Evolutionary conservation across 2,797 vertebrate genomes (phyloP).

Genomic region (Manis pentadactyla): DNA sequence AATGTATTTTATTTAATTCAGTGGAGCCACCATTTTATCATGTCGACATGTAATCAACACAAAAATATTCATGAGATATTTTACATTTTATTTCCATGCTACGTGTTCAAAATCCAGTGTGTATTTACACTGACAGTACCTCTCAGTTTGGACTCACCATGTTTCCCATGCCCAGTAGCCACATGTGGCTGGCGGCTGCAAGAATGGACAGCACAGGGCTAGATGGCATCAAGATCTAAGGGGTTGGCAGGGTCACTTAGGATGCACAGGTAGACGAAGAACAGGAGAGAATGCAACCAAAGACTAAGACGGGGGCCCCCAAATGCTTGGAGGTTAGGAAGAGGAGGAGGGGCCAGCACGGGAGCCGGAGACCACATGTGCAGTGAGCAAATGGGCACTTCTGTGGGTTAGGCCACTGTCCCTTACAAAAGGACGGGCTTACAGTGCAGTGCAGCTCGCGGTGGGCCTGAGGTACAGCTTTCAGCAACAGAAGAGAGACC

Average conservation of each 20-base stretch:
- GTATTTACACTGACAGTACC: not conserved
- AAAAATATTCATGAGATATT: not conserved
- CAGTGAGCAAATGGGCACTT: not conserved
- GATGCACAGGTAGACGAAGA: fast-evolving
- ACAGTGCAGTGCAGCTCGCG: not conserved
- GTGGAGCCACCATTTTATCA: not conserved
- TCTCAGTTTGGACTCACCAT: not conserved
- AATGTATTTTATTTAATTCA: not conserved
- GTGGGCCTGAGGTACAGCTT: not conserved
- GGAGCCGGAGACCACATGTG: not conserved
- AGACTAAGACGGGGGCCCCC: not conserved
- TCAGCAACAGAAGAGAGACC: not conserved
- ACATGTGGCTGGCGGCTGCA: fast-evolving
- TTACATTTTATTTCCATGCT: not conserved
- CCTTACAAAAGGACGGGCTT: not conserved
- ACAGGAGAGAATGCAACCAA: not conserved
- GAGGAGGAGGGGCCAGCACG: not conserved
- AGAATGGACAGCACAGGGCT: fast-evolving
- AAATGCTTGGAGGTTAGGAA: not conserved
- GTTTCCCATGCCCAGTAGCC: not conserved
- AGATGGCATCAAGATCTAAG: fast-evolving
- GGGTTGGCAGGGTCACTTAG: not conserved
- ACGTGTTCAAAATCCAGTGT: not conserved
- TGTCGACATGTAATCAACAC: not conserved
- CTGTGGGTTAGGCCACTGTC: not conserved